Conservation (phyloP, 2,113 vertebrate species). For the Circaetus cinerascens region DNA sequence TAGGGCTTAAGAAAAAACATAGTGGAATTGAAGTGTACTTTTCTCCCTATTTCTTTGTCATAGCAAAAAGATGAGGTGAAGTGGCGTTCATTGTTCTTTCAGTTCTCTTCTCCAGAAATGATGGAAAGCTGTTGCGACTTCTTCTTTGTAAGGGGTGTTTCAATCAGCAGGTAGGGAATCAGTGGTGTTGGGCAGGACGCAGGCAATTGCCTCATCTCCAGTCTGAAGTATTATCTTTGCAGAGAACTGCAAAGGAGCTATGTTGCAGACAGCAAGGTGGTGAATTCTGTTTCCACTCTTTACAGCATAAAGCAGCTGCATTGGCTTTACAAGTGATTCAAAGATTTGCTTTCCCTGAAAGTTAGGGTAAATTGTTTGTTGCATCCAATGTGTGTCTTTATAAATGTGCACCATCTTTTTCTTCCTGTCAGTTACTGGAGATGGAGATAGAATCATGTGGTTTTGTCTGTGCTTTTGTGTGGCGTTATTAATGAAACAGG, state of each 20-base stretch:
- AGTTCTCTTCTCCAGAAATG: background rate
- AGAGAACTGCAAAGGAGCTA: background rate
- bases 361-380: background rate
- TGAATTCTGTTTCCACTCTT: background rate
- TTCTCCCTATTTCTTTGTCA: background rate
- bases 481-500: conserved; percentile 61
- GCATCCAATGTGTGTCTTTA: background rate
- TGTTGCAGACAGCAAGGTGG: background rate
- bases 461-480: conserved; percentile 62
- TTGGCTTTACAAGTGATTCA: background rate
- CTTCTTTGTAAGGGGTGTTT: background rate
- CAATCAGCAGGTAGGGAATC: background rate
- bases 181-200: background rate
- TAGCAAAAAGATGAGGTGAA: background rate
- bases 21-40: background rate
- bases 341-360: background rate
- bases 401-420: background rate
- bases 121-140: background rate
- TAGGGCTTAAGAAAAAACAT: background rate
- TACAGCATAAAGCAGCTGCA: background rate
- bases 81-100: background rate
- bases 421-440: conserved; percentile 26
- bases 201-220: background rate
- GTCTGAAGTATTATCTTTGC: background rate
- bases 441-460: conserved; percentile 54